phyloP scores from a whole-genome alignment of 2,888 invertebrate genomes.

The Clitarchus hookeri region DNA sequence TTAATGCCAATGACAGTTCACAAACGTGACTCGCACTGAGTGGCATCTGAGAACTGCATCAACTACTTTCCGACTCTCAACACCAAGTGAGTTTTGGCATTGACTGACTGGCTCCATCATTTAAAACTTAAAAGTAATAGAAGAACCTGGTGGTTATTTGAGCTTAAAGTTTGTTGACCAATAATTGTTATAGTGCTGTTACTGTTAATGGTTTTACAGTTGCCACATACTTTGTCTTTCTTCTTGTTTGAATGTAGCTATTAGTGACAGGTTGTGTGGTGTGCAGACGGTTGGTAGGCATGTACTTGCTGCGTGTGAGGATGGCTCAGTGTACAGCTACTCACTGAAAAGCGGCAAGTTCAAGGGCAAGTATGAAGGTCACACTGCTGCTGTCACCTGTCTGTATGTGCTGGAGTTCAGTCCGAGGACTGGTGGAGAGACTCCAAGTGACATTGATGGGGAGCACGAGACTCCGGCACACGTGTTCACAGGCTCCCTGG shows the following conservation, averaged over 20 bases:
- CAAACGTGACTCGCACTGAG: too few relatives aligned
- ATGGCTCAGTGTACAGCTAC: conserved; percentile 67
- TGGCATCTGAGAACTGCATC: too few relatives aligned
- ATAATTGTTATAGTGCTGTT: too few relatives aligned
- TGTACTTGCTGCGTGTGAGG: conserved; percentile 66
- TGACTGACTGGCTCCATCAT: too few relatives aligned
- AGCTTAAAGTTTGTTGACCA: too few relatives aligned
- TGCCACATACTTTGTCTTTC: background rate
- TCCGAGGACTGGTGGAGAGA: background rate
- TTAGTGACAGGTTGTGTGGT: background rate
- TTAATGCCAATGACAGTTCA: too few relatives aligned
- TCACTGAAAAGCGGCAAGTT: conserved; percentile 59
- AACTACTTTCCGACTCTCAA: too few relatives aligned
- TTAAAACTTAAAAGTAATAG: too few relatives aligned
- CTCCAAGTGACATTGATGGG: conserved; percentile 38
- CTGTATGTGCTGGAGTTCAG: conserved; percentile 57
- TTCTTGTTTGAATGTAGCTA: background rate
- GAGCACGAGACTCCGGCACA: conserved; percentile 56
- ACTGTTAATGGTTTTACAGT: too few relatives aligned
- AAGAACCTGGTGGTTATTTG: too few relatives aligned
- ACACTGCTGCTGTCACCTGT: conserved; percentile 65
- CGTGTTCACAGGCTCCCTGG: conserved; percentile 66
- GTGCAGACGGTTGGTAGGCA: conserved; percentile 63
- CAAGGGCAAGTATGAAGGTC: conserved; percentile 61
- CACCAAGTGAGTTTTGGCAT: too few relatives aligned